These are phyloP conservation scores for Stegostoma tigrinum DNA, from an alignment of 2,113 vertebrate genomes.

Conservation along the genomic window DNA sequence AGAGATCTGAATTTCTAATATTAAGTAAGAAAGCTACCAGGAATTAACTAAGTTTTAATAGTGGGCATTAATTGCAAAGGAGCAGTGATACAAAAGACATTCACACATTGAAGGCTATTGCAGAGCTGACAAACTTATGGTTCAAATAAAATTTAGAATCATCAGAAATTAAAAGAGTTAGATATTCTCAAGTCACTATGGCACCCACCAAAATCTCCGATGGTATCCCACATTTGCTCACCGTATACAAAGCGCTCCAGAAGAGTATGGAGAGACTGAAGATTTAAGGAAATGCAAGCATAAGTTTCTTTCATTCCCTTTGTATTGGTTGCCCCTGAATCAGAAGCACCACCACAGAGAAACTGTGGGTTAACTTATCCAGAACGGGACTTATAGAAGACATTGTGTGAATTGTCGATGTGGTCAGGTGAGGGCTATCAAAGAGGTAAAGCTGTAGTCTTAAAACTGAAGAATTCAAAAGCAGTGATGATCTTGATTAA, in stretches of 20 bases:
- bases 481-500: neutral
- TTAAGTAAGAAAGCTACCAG: neutral
- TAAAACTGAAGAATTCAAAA: neutral
- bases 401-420: neutral
- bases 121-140: neutral
- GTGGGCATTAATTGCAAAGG: neutral
- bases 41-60: neutral
- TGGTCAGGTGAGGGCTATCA: neutral
- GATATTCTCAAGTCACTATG: neutral
- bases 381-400: neutral
- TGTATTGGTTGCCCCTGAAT: neutral
- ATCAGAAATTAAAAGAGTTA: neutral
- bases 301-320: neutral
- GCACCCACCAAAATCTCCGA: neutral
- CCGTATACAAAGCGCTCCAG: neutral
- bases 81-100: neutral
- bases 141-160: neutral
- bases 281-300: neutral
- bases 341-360: neutral
- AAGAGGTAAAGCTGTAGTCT: neutral
- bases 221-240: neutral
- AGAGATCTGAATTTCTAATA: neutral
- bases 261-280: neutral
- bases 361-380: neutral
- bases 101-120: neutral